Conservation (phyloP, 2,797 vertebrate species). For the Odontamblyopus lacepedii region DNA sequence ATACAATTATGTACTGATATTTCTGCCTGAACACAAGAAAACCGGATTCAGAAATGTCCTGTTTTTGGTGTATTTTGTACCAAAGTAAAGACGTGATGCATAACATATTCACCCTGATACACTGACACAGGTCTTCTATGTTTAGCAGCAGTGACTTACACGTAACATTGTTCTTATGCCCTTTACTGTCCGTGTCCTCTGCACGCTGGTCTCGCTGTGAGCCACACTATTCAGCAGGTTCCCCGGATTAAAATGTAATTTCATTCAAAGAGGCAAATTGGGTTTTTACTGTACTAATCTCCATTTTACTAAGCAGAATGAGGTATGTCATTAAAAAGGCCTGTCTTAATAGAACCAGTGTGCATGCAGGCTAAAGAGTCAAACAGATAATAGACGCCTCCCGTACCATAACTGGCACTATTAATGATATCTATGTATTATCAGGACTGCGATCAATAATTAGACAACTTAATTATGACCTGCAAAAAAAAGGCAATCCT, state of each 20-base stretch:
- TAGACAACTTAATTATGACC: not conserved
- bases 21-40: not conserved
- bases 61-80: not conserved
- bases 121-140: not conserved
- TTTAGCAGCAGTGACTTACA: not conserved
- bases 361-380: conserved; percentile 59
- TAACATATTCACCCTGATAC: not conserved
- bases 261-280: conserved; percentile 79
- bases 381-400: conserved; percentile 34
- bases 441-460: not conserved
- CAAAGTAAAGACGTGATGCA: not conserved
- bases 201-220: conserved; percentile 58
- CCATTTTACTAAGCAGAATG: conserved; percentile 74
- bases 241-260: conserved; percentile 80
- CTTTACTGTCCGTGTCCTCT: conserved; percentile 36
- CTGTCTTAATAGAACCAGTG: conserved; percentile 72
- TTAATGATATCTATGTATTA: not conserved
- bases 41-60: not conserved
- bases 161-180: not conserved
- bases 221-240: conserved; percentile 77
- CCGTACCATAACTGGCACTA: not conserved
- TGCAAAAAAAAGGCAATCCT: not conserved
- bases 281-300: conserved; percentile 77
- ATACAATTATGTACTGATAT: not conserved
- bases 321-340: conserved; percentile 69